Conservation (phyloP, 2,797 vertebrate genomes). For the Sternarchorhynchus goeldii region DNA sequence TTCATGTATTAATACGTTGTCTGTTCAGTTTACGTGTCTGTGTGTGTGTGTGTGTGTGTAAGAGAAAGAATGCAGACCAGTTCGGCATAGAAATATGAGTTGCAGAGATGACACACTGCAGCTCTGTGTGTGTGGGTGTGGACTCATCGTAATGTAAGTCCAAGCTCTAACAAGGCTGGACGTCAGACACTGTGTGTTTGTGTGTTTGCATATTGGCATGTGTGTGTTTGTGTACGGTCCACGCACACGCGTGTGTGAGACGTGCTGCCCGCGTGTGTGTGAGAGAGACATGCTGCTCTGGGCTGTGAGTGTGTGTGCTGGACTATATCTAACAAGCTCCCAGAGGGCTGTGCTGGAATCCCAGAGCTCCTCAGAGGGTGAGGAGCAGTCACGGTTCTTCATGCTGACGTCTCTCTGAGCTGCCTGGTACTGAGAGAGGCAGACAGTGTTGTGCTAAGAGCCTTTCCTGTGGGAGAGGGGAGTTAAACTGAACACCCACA, state of each 20-base stretch:
- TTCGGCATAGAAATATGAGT: too few species aligned
- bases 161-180: slow-evolving; percentile 30
- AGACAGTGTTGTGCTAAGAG: too few species aligned
- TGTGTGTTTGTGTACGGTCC: background rate
- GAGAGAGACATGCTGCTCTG: slow-evolving; percentile 25
- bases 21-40: background rate
- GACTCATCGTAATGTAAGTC: slow-evolving; percentile 31
- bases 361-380: background rate
- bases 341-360: slow-evolving; percentile 42
- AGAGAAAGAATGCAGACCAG: too few species aligned
- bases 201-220: slow-evolving; percentile 24
- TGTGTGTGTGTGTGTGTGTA: slow-evolving; percentile 3
- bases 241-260: background rate
- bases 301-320: slow-evolving; percentile 37
- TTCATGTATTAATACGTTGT: too few species aligned
- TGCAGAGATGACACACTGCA: background rate
- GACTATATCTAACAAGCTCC: slow-evolving; percentile 71
- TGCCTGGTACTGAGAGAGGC: too few species aligned
- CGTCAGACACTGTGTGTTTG: slow-evolving; percentile 20
- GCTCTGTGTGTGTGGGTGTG: background rate
- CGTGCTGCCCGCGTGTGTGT: background rate
- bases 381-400: background rate
- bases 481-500: too few species aligned
- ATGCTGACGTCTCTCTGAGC: background rate
- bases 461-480: too few species aligned